phyloP scores from a whole-genome alignment of 2,797 vertebrate genomes.

The Nyctalus aviator region DNA sequence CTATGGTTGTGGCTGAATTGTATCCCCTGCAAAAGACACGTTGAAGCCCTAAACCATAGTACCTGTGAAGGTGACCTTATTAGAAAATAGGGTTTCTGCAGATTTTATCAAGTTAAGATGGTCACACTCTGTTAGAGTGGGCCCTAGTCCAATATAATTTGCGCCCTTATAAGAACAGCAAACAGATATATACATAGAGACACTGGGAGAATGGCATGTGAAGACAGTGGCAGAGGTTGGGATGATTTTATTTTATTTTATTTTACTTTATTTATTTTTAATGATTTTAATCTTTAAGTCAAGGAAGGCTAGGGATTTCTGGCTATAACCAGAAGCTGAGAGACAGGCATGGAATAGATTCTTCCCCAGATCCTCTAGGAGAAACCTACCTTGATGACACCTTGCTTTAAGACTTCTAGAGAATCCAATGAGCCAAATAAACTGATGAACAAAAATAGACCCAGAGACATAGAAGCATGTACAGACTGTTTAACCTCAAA shows the following conservation, averaged over 20 bases:
- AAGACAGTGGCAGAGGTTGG: neutral
- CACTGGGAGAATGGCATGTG: neutral
- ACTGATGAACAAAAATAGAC: too few species aligned
- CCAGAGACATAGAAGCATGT: too few species aligned
- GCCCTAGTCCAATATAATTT: neutral
- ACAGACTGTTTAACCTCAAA: too few species aligned
- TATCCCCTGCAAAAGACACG: neutral
- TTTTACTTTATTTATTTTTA: neutral
- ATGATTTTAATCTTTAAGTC: neutral
- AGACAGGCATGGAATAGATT: neutral
- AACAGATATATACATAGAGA: neutral
- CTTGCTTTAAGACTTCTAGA: neutral
- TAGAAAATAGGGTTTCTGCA: neutral
- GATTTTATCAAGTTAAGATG: conserved; percentile 12
- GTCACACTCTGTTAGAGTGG: neutral
- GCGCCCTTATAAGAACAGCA: conserved; percentile 3
- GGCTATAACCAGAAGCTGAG: neutral
- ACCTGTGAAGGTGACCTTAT: neutral
- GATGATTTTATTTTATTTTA: too few species aligned
- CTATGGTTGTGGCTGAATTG: neutral
- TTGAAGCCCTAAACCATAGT: neutral
- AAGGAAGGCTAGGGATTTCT: neutral
- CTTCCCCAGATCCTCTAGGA: neutral
- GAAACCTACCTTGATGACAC: neutral
- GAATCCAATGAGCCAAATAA: too few species aligned